phyloP scores from a whole-genome alignment of 2,888 invertebrate species.

The Drosophila parthenogenetica region DNA sequence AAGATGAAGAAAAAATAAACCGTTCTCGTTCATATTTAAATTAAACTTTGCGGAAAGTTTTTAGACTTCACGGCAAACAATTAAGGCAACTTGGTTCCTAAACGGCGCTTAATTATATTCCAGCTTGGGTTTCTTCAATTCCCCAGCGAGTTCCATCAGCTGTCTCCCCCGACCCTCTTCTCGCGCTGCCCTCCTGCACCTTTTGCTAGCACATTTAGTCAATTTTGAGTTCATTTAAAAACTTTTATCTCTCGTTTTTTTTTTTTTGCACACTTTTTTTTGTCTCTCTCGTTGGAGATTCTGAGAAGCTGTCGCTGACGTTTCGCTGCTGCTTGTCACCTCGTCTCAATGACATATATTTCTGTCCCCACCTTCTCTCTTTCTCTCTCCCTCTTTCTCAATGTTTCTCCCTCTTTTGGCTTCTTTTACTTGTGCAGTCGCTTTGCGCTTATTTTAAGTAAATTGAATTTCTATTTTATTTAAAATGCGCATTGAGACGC shows the following conservation, averaged over 20 bases:
- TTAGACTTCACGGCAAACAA: conserved; percentile 58
- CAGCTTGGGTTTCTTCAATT: conserved; percentile 41
- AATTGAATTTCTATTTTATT: conserved; percentile 82
- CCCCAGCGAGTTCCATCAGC: conserved; percentile 46
- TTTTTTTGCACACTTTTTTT: conserved; percentile 26
- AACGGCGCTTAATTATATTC: conserved; percentile 79
- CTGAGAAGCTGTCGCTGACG: conserved; percentile 56
- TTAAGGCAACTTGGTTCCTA: conserved; percentile 66
- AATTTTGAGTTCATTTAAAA: conserved; percentile 80
- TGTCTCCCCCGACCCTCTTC: too few species aligned
- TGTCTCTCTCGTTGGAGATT: conserved; percentile 21
- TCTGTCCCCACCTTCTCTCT: not conserved
- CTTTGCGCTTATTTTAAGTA: conserved; percentile 75
- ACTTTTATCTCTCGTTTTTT: conserved; percentile 43
- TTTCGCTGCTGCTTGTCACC: conserved; percentile 59
- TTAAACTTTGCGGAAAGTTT: conserved; percentile 73
- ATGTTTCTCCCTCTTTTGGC: not conserved
- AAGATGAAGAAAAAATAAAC: not conserved
- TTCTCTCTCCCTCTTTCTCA: not conserved
- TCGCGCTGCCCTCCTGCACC: conserved; percentile 35
- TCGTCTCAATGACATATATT: conserved; percentile 18
- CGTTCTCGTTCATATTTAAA: conserved; percentile 73
- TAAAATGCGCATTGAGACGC: conserved; percentile 81
- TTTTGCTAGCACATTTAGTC: conserved; percentile 76
- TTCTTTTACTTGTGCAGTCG: conserved; percentile 35